Conservation (phyloP, 2,888 invertebrate genomes). For the Miltochrista miniata region DNA sequence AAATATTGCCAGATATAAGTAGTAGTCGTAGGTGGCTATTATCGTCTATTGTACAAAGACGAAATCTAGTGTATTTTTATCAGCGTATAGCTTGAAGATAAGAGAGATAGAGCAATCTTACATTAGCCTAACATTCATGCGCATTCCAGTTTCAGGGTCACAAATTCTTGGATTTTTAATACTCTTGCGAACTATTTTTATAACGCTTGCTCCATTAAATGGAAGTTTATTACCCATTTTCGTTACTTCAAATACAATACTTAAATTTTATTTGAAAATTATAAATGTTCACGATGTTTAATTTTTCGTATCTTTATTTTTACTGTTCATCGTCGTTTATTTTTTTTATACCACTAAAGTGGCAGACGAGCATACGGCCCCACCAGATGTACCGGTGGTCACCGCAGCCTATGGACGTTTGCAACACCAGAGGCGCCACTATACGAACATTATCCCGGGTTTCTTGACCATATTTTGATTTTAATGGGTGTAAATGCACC, state of each 20-base stretch:
- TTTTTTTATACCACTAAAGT: too few relatives aligned
- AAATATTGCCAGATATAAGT: too few relatives aligned
- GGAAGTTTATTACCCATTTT: not conserved
- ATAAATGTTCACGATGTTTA: not conserved
- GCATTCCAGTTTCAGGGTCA: not conserved
- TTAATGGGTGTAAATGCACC: too few relatives aligned
- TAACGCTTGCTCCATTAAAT: not conserved
- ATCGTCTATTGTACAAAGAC: slow-evolving; percentile 7
- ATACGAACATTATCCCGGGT: too few relatives aligned
- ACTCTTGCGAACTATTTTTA: slow-evolving; percentile 4
- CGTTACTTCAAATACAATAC: slow-evolving; percentile 3
- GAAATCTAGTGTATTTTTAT: slow-evolving; percentile 6
- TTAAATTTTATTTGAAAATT: not conserved
- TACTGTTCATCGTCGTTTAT: not conserved
- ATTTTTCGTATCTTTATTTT: not conserved
- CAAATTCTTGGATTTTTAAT: slow-evolving; percentile 1
- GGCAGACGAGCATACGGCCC: too few relatives aligned
- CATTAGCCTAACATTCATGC: not conserved
- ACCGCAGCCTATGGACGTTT: too few relatives aligned
- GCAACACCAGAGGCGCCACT: too few relatives aligned
- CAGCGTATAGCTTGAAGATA: slow-evolving; percentile 2
- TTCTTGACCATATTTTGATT: too few relatives aligned
- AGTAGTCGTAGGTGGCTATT: not conserved
- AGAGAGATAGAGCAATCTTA: slow-evolving; percentile 3
- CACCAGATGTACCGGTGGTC: too few relatives aligned